These are phyloP conservation scores for Psephotus haematonotus DNA, from an alignment of 2,113 vertebrate genomes.

Conservation along the genomic window DNA sequence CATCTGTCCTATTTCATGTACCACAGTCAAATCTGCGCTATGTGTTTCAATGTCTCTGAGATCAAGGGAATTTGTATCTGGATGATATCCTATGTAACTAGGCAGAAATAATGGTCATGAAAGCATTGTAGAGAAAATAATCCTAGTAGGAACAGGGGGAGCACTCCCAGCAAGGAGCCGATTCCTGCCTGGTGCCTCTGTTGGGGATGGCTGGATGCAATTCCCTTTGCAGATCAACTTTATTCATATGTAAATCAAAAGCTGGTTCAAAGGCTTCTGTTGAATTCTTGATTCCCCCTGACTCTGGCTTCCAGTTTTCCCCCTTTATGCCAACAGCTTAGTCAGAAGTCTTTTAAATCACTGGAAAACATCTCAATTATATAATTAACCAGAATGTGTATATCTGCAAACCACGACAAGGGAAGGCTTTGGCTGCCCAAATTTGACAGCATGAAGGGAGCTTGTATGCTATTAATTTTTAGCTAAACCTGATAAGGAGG, in stretches of 20 bases:
- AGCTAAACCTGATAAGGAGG: neutral
- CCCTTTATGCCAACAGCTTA: slow-evolving; percentile 33
- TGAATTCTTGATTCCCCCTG: slow-evolving; percentile 50
- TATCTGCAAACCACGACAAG: neutral
- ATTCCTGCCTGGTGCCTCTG: neutral
- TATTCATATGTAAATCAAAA: slow-evolving; percentile 58
- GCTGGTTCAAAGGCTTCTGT: slow-evolving; percentile 47
- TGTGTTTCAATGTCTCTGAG: neutral
- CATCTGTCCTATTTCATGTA: accelerated
- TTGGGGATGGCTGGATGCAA: neutral
- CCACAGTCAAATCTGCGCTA: neutral
- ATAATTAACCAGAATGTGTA: neutral
- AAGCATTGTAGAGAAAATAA: neutral
- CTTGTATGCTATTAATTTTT: neutral
- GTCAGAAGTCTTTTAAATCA: slow-evolving; percentile 46
- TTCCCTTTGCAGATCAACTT: neutral
- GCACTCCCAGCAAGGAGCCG: neutral
- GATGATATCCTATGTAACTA: neutral
- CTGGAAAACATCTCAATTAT: slow-evolving; percentile 57
- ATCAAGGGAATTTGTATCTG: neutral
- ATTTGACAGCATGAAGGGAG: neutral
- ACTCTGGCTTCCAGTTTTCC: slow-evolving; percentile 38
- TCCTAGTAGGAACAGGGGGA: neutral
- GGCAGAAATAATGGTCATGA: neutral
- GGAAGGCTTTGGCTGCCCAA: neutral